A percentile compares a stretch with the other conserved stretches of the same genome.
These are phyloP conservation scores for Mylabris sibirica DNA, from an alignment of 2,888 invertebrate genomes.

Conservation along the genomic window DNA sequence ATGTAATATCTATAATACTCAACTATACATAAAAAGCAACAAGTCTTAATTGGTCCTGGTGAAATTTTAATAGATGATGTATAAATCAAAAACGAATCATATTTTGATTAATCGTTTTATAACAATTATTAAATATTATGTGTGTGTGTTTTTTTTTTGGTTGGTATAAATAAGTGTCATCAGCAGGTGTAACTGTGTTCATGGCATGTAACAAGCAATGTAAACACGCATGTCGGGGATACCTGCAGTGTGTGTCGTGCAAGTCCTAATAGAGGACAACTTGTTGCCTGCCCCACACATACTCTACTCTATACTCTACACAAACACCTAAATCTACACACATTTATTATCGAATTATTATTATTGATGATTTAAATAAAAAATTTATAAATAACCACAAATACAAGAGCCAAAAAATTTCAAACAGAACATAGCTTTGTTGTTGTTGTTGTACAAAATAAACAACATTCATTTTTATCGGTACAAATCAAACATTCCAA, in stretches of 20 bases:
- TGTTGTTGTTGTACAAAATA: conserved; percentile 21
- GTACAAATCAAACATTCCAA: conserved; percentile 20
- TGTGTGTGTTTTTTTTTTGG: neutral
- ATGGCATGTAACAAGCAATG: conserved; percentile 45
- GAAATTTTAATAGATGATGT: neutral
- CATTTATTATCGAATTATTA: neutral
- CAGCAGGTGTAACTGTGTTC: conserved; percentile 30
- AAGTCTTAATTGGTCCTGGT: conserved; percentile 28
- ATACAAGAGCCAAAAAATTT: neutral
- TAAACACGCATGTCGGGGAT: conserved; percentile 51
- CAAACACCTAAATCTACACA: conserved; percentile 29
- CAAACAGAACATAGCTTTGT: conserved; percentile 28
- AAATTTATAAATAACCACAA: conserved; percentile 20
- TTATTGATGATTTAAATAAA: neutral
- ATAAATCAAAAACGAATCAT: neutral
- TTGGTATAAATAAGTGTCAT: conserved; percentile 22
- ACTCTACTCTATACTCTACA: conserved; percentile 41
- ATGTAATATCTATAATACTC: conserved; percentile 13
- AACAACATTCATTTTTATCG: conserved; percentile 5
- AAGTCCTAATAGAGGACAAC: conserved; percentile 50
- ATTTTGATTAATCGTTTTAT: neutral
- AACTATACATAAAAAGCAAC: conserved; percentile 21
- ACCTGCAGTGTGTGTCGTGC: conserved; percentile 51
- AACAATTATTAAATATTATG: neutral
- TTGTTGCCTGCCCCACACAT: conserved; percentile 50